Conservation (phyloP, 1,140 invertebrate genomes). For the Hylaeus volcanicus region DNA sequence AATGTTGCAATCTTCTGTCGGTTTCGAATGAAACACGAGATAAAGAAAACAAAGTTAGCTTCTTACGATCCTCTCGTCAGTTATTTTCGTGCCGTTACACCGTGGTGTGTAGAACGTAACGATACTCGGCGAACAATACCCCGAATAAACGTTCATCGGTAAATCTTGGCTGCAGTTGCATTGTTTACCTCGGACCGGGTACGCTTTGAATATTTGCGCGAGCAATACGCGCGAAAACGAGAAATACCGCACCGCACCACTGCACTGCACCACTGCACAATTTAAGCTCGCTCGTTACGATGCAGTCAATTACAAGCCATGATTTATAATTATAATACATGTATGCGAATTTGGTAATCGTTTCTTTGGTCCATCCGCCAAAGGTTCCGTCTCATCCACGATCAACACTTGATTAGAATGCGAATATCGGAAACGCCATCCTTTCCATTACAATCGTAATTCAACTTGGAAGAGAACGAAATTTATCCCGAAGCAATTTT, state of each 20-base stretch:
- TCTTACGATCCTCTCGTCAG: neutral
- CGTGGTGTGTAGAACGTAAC: neutral
- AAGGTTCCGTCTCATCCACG: too few relatives aligned
- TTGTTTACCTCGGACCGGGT: slow-evolving; percentile 14
- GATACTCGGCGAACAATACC: slow-evolving; percentile 8
- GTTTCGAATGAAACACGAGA: too few relatives aligned
- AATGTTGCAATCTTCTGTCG: too few relatives aligned
- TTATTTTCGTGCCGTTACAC: neutral
- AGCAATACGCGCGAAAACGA: neutral
- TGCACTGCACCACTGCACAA: slow-evolving; percentile 15
- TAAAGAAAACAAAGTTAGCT: neutral
- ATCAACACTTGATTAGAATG: too few relatives aligned
- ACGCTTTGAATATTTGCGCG: slow-evolving; percentile 19
- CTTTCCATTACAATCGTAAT: too few relatives aligned
- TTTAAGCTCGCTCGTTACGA: neutral
- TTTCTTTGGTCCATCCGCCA: neutral
- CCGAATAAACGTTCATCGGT: slow-evolving; percentile 35
- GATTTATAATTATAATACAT: too few relatives aligned
- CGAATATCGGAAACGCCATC: too few relatives aligned
- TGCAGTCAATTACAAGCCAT: neutral
- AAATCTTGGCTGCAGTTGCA: neutral
- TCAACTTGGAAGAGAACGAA: too few relatives aligned
- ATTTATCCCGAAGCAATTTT: too few relatives aligned
- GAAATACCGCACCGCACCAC: neutral
- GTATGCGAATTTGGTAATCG: too few relatives aligned